Evolutionary conservation across 92 coral and sea anemone species (phyloP), one percentile per base, ranked within the genome.

Genomic region (Pocillopora grandis): DNA sequence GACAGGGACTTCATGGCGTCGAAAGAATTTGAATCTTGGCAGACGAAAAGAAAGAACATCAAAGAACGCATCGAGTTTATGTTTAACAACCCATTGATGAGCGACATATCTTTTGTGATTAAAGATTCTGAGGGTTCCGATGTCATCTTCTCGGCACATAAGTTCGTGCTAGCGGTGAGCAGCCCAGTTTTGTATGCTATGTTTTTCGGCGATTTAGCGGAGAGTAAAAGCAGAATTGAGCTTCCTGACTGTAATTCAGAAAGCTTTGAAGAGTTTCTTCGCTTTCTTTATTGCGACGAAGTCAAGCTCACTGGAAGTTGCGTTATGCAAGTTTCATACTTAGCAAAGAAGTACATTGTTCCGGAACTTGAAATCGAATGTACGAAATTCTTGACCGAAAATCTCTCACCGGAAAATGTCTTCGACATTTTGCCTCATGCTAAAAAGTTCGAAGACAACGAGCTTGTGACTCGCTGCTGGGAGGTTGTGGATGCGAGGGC

Each of bases 141-240:
- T 13, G 89, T 58, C 13, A 60, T 55, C 21, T 69, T 89, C 52
- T 87, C 92, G 59, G 95, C 90, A 23, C 90, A 85, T 36, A 89
- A 92, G 84, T 92, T 89, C 72, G 87, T 92, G 37, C 62, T 92
- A 7, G 92, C 95, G 14, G 87, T 90, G 1, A 83, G 90, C 83
- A 92, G 95, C 78, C 95, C 95, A 9, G 95, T 92, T 1, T 86
- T 92, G 31, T 87, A 72, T 55, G 92, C 92, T 20, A 92, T 92
- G 95, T 92, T 92, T 62, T 89, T 82, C 66, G 92, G 95, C 7
- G 85, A 89, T 23, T 55, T 92, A 16, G 82, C 95, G 11, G 92
- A 89, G 64, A 78, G 82, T 20, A 76, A 82, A 58, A 65, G 71
- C 75, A 79, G 86, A 62, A 86, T 92, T 66, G 86, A 77, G 68